Evolutionary conservation across 2,888 invertebrate genomes (phyloP), one percentile per base, ranked within the genome.

Genomic region (Griposia aprilina): DNA sequence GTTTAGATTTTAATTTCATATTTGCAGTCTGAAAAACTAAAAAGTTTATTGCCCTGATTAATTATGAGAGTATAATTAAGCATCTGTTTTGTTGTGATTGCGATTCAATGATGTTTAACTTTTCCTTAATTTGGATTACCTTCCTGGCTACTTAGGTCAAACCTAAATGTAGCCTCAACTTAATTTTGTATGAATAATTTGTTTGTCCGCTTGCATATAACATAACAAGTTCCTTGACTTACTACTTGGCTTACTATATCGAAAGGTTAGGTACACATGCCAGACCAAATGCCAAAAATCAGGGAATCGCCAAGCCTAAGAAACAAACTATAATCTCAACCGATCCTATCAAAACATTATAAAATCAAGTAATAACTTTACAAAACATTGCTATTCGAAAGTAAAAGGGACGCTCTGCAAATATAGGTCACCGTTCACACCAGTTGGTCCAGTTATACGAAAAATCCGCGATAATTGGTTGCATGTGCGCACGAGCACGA

Each of bases 401-500:
- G 89, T 87, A 89, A 88, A 81, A 84, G 85, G 87, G 75, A 85
- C 74, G 77, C 55, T 78, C 75, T 59, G 50, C 59, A 68, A 77
- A 83, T 83, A 88, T 79, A 70, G 84, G 76, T 71, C 68, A 81
- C 78, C 81, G 65, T 80, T 87, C 83, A 83, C 83, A 81, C 81
- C 76, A 76, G 78, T 79, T 84, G 80, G 81, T 86, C 82, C 82
- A 77, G 81, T 76, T 78, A 41, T 76, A 77, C 84, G 84, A 88
- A 88, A 89, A 90, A 90, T 84, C 76, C 69, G 71, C 75, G 73
- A 80, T 90, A 90, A 90, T 90, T 90, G 90, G 90, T 86, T 83
- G 79, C 85, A 86, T 83, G 79, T n/a, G 85, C 81, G 88, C 90
- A 89, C 90, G 90, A 89, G 88, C 90, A 89, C 90, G 90, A 89